Conservation (phyloP, 2,113 vertebrate species). For the Phainopepla nitens region DNA sequence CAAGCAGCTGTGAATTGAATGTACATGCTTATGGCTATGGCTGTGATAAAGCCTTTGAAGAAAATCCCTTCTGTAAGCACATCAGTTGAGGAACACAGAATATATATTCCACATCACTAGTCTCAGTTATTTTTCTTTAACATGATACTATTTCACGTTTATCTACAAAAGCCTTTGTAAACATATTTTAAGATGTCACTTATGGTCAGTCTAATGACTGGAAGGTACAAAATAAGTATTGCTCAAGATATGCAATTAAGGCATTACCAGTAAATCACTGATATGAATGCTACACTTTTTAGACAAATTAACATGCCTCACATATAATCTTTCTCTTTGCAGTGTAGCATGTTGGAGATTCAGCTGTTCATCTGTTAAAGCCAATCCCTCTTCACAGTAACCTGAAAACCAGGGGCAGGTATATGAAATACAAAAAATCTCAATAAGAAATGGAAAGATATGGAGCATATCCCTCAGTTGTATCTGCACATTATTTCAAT, state of each 20-base stretch:
- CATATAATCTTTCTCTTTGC: neutral
- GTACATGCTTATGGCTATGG: slow-evolving; percentile 27
- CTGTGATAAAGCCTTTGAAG: slow-evolving; percentile 46
- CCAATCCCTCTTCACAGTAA: neutral
- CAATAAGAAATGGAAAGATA: neutral
- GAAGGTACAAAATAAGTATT: neutral
- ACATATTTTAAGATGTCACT: slow-evolving; percentile 5
- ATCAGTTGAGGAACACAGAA: neutral
- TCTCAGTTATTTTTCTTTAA: neutral
- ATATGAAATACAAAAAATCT: neutral
- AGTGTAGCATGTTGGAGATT: neutral
- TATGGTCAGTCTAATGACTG: neutral
- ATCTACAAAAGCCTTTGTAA: slow-evolving; percentile 31
- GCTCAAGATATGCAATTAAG: neutral
- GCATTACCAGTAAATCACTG: neutral
- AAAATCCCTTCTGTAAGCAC: slow-evolving; percentile 21
- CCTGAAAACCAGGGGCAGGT: neutral
- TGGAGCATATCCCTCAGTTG: neutral
- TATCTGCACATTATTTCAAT: neutral
- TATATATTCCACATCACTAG: slow-evolving; percentile 8
- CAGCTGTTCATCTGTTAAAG: neutral
- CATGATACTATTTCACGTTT: slow-evolving; percentile 2
- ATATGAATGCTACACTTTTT: neutral
- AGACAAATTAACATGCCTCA: neutral
- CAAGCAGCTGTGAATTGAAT: slow-evolving; percentile 3